Conservation (phyloP, 2,113 vertebrate species). For the Psilopogon haemacephalus region DNA sequence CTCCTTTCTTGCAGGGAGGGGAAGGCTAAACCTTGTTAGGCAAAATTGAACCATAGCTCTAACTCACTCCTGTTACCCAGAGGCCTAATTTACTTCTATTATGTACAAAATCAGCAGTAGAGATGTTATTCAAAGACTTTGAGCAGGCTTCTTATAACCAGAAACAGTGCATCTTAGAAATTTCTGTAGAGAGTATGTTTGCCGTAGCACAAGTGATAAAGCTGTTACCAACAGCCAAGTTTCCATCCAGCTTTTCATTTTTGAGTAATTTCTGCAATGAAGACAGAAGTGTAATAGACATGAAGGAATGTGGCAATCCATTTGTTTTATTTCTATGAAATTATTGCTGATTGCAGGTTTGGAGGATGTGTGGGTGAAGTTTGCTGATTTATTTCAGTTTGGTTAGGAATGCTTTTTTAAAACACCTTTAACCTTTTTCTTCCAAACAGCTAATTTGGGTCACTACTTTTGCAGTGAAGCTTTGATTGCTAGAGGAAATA, state of each 20-base stretch:
- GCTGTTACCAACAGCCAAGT: constrained; percentile 60
- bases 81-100: background rate
- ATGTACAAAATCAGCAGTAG: background rate
- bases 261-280: constrained; percentile 65
- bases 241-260: constrained; percentile 72
- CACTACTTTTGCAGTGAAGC: constrained; percentile 54
- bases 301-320: constrained; percentile 67
- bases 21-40: background rate
- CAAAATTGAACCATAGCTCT: background rate
- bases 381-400: constrained; percentile 57
- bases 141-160: background rate
- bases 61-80: background rate
- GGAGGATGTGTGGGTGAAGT: constrained; percentile 56
- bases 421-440: constrained; percentile 65
- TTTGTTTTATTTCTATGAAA: constrained; percentile 72
- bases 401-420: constrained; percentile 66
- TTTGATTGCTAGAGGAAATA: constrained; percentile 69
- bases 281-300: constrained; percentile 68
- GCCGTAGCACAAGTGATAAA: constrained; percentile 61
- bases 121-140: background rate
- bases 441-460: constrained; percentile 60
- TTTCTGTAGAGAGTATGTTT: background rate
- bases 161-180: constrained; percentile 16
- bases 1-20: background rate
- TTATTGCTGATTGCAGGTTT: constrained; percentile 71